Conservation (phyloP, 2,888 invertebrate genomes). For the Athalia rosae region DNA sequence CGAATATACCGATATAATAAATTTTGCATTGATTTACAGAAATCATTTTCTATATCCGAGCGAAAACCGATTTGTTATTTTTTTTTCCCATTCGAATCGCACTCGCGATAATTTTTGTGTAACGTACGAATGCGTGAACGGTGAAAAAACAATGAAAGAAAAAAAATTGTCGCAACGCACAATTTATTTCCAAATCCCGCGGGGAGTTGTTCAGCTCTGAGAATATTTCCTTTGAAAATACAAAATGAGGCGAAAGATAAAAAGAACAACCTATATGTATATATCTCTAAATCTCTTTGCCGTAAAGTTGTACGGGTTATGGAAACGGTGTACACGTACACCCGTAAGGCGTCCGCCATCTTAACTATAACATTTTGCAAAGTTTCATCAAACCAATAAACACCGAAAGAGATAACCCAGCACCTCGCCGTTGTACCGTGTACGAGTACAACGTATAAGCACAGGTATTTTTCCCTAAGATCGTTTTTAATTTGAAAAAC, state of each 20-base stretch:
- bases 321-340: no score
- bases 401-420: constrained; percentile 42
- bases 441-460: no score
- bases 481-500: constrained; percentile 29
- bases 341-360: neutral
- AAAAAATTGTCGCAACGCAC: no score
- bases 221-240: no score
- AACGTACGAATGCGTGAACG: neutral
- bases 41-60: neutral
- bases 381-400: constrained; percentile 43
- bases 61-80: neutral
- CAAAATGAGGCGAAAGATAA: no score
- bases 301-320: neutral
- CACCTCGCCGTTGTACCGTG: neutral
- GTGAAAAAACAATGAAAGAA: no score
- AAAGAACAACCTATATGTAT: no score
- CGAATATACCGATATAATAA: neutral
- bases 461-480: neutral
- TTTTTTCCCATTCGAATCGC: no score
- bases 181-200: no score
- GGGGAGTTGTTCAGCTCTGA: no score
- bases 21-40: constrained; percentile 22
- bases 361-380: neutral
- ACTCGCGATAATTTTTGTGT: constrained; percentile 2
- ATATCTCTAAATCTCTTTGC: constrained; percentile 7